Base-by-base conservation (phyloP, 2,797 vertebrate genomes). In the Brotula barbata region DNA sequence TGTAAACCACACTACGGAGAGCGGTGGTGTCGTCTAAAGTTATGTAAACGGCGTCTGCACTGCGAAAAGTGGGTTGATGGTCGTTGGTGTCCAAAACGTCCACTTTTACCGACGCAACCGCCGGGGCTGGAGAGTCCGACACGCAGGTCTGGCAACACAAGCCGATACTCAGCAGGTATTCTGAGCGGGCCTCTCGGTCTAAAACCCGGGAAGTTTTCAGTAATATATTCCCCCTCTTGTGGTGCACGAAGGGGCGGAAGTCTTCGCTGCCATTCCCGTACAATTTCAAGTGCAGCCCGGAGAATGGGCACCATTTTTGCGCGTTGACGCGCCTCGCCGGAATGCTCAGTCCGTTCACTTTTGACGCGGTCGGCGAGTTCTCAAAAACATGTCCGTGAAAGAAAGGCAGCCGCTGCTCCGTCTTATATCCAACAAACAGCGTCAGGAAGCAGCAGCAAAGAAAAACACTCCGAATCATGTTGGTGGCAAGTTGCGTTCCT, bases 11-110 rank as follows among this genome's bases (percentile, higher is more conserved):
- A 0, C 93, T 92, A 6, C 87, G 85, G 12, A 95, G 90, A 14
- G 92, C 86, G 0, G 94, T 91, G 58, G 93, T 94, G 85, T 95
- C 94, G 1, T 91, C 89, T 64, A 95, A 90, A 86, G 77, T 92
- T 81, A 95, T 84, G 53, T 72, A 91, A 11, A 86, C 41, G 41
- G 86, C 44, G 68, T 84, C 83, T 48, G 83, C 58, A 2, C 71
- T 59, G 53, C 58, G 65, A 79, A 94, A 93, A 68, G 88, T 87
- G 49, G 94, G 94, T 5, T 87, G 82, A 86, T 95, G 91, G 75
- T 96, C 94, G 85, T 96, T 95, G 56, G 90, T 89, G 87, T 95
- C 94, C 87, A 95, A 75, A 41, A 96, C 93, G 73, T 91, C 90
- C 64, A 96, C 90, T 85, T 89, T 91, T 11, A 95, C 73, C 22